A percentile compares a stretch with the other conserved stretches of the same genome.
Evolutionary conservation across 2,888 invertebrate species (phyloP).

Genomic region (Ferdinandea cuprea): DNA sequence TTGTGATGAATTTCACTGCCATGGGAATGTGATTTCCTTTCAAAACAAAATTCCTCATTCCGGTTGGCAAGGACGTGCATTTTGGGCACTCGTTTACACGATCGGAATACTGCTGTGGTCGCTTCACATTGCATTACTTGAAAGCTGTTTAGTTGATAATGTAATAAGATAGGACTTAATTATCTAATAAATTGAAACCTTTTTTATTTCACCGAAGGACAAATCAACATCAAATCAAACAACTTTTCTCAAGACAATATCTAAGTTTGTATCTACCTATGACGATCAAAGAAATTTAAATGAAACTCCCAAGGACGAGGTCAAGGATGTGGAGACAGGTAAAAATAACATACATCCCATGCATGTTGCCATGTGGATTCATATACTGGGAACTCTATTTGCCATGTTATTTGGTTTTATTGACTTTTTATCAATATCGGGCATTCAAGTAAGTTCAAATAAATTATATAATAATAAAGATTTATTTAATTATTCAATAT

Average conservation of each 20-base stretch:
- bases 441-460: constrained; percentile 75
- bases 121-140: constrained; percentile 80
- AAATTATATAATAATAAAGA: not conserved
- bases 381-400: constrained; percentile 82
- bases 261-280: constrained; percentile 64
- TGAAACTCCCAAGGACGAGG: constrained; percentile 22
- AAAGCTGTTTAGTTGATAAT: constrained; percentile 76
- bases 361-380: constrained; percentile 83
- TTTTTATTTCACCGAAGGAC: constrained; percentile 41
- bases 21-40: constrained; percentile 83
- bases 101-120: constrained; percentile 84
- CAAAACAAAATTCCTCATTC: constrained; percentile 77
- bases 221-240: constrained; percentile 55
- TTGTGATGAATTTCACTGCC: constrained; percentile 86
- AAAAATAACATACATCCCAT: constrained; percentile 76
- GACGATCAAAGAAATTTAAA: constrained; percentile 55
- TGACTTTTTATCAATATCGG: constrained; percentile 84
- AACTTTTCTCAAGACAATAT: constrained; percentile 69
- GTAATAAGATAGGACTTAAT: constrained; percentile 22
- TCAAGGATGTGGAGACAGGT: not conserved
- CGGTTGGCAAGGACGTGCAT: constrained; percentile 84
- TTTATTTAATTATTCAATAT: not conserved
- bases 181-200: not conserved
- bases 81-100: constrained; percentile 85
- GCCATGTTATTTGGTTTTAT: constrained; percentile 84